These are phyloP conservation scores for Okamejei kenojei DNA, from an alignment of 2,797 vertebrate species.

Conservation along the genomic window DNA sequence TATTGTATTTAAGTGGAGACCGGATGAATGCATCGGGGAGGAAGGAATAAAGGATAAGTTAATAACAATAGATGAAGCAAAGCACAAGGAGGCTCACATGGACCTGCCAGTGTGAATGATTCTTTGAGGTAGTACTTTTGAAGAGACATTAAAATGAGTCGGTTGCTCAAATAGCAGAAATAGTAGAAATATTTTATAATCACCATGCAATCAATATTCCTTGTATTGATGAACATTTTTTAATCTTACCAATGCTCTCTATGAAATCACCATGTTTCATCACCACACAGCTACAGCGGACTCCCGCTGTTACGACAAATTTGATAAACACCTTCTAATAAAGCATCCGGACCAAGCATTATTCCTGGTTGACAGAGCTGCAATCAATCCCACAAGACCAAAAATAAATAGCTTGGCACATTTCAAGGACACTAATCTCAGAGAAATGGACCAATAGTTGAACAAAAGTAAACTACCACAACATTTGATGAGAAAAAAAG, in stretches of 20 bases:
- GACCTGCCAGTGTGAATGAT: background rate
- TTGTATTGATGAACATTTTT: background rate
- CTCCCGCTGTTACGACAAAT: background rate
- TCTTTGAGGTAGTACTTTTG: background rate
- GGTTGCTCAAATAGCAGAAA: background rate
- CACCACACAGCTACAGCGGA: background rate
- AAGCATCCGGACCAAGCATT: background rate
- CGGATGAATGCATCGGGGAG: background rate
- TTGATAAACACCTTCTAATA: background rate
- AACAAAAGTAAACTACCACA: background rate
- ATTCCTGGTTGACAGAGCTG: no score
- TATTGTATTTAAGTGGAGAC: background rate
- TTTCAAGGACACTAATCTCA: background rate
- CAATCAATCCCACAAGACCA: background rate
- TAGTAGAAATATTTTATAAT: background rate
- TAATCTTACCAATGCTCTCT: background rate
- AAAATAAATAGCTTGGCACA: background rate
- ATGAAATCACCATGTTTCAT: background rate
- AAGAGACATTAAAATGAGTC: background rate
- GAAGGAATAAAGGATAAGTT: background rate
- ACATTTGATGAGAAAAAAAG: background rate
- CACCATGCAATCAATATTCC: background rate
- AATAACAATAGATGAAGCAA: background rate
- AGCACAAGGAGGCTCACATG: background rate
- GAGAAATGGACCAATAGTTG: background rate